Evolutionary conservation across 2,797 vertebrate species (phyloP).

Genomic region (Peromyscus nudipes): DNA sequence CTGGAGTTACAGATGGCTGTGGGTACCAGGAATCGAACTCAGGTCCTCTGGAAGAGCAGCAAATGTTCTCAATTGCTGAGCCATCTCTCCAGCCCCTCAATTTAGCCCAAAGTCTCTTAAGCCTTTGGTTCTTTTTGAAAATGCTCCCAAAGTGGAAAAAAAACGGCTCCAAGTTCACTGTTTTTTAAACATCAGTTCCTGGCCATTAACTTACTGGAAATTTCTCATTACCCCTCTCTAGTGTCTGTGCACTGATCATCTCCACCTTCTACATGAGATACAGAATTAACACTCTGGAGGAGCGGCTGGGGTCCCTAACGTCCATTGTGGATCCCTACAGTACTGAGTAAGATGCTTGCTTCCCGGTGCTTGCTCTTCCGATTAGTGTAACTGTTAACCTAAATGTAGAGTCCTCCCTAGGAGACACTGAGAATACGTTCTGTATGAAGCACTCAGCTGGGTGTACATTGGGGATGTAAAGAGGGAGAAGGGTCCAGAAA

Average conservation of each 20-base stretch:
- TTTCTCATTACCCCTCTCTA: constrained; percentile 83
- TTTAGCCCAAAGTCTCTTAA: background rate
- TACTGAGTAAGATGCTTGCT: constrained; percentile 89
- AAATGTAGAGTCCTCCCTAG: background rate
- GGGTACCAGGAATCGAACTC: background rate
- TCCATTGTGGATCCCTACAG: constrained; percentile 88
- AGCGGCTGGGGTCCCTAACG: constrained; percentile 91
- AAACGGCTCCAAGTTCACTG: background rate
- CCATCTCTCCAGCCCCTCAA: background rate
- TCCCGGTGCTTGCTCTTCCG: background rate
- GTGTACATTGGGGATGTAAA: background rate
- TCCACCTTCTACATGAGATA: constrained; percentile 96
- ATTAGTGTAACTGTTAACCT: background rate
- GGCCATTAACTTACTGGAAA: background rate
- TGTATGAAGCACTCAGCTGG: background rate
- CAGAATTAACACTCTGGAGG: constrained; percentile 94
- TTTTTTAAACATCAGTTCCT: background rate
- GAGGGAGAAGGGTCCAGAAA: background rate
- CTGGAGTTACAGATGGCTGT: background rate
- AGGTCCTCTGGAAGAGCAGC: background rate
- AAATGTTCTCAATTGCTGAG: background rate
- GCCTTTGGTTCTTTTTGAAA: constrained; percentile 49
- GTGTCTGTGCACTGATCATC: constrained; percentile 93
- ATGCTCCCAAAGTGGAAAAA: background rate
- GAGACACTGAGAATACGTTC: background rate